Evolutionary conservation across 2,888 invertebrate species (phyloP), one percentile per base, ranked within the genome.

Genomic region (Ecliptopera silaceata): DNA sequence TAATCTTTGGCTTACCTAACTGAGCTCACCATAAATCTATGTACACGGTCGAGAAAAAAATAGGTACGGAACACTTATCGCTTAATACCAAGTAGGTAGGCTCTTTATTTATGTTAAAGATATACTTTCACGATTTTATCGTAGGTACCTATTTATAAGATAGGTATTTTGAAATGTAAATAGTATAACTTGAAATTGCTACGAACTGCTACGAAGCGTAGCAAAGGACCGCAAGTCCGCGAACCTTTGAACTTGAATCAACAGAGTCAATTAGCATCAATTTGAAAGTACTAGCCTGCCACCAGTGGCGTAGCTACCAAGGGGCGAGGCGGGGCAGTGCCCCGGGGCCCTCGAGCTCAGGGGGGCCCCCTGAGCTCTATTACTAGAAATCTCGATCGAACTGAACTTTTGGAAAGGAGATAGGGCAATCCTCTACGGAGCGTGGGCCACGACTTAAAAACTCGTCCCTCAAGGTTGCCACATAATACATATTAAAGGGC

Each of bases 1-100:
- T 47, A 64, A 49, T 54, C 53, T 54, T 36, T 26, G 34, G 47
- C 36, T 54, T 41, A 42, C 44, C 32, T 13, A 46, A 39, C 52
- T 32, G 39, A 46, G 53, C 13, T 34, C 4, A 34, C 34, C 34
- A 34, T 34, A 34, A 34, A 34, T 34, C 53, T 41, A 42, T 20
- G 32, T 20, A 41, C 20, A 26, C n/a, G 36, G 36, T 20, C 26
- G 34, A 48, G 41, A 41, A 54, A 52, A 36, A 47, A 36, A 17
- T 22, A 22, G 22, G 22, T 44, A 12, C 15, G 34, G 26, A 26
- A 42, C 15, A 48, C 47, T 31, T 45, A 45, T 20, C 36, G 31
- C 11, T 39, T 38, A 6, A 42, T 36, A 39, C 12, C 36, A 15
- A 15, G 47, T 48, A 48, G 39, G 38, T 17, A 34, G 13, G 12